A percentile compares a stretch with the other conserved stretches of the same genome.
phyloP scores from a whole-genome alignment of 2,113 vertebrate species.

The human (Homo sapiens) region GRCh38 chr7:79106501-79107000 shows the following conservation, averaged over 20 bases:
- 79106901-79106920: not conserved
- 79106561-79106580: slow-evolving; percentile 1
- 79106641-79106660: not conserved
- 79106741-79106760: not conserved
- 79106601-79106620: not conserved
- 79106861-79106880: not conserved
- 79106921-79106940: not conserved
- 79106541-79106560: not conserved
- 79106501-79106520: not conserved
- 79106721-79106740: not conserved
- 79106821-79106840: not conserved
- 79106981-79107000: not conserved
- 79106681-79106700: not conserved
- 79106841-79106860: not conserved
- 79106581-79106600: not conserved
- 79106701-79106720: not conserved
- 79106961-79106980: slow-evolving; percentile 15
- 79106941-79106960: not conserved
- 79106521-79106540: not conserved
- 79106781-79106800: not conserved
- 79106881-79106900: not conserved
- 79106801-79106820: not conserved
- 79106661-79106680: not conserved
- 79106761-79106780: not conserved
- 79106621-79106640: not conserved